Percentiles rank a stretch among this genome's conserved stretches.
These are phyloP conservation scores for Crematogaster levior DNA, from an alignment of 2,888 invertebrate species.

Conservation along the genomic window DNA sequence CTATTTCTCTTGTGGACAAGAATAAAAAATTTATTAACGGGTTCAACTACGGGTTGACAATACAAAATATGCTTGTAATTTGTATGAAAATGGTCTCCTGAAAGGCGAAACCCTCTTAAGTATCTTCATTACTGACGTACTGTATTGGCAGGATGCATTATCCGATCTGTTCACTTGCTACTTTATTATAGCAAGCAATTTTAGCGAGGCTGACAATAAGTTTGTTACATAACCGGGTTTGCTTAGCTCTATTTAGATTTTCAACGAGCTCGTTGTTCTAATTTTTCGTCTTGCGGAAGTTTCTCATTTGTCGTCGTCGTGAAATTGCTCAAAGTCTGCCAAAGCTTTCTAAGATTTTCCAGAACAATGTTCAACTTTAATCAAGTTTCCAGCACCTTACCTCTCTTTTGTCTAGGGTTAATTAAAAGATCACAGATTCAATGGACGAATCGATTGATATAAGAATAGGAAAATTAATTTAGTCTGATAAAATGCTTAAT, in stretches of 20 bases:
- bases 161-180: constrained; percentile 74
- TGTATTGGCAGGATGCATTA: constrained; percentile 45
- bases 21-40: constrained; percentile 6
- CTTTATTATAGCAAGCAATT: constrained; percentile 75
- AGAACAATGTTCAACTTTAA: constrained; percentile 46
- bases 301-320: constrained; percentile 50
- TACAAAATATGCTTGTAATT: constrained; percentile 30
- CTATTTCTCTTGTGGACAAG: not conserved
- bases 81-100: not conserved
- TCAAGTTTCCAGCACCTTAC: constrained; percentile 27
- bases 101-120: constrained; percentile 37
- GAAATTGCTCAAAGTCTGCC: constrained; percentile 39
- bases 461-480: constrained; percentile 17
- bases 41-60: constrained; percentile 15
- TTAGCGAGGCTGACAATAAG: constrained; percentile 71
- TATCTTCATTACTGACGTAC: constrained; percentile 57
- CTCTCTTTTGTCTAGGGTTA: constrained; percentile 3
- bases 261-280: constrained; percentile 34
- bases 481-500: not conserved
- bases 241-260: constrained; percentile 62
- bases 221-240: constrained; percentile 69
- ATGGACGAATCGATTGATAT: not conserved
- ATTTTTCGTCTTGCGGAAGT: constrained; percentile 45
- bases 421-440: constrained; percentile 46
- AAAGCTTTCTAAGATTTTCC: constrained; percentile 11